These are phyloP conservation scores for Heliconius eleuchia DNA, from an alignment of 1,140 invertebrate species.

Conservation along the genomic window DNA sequence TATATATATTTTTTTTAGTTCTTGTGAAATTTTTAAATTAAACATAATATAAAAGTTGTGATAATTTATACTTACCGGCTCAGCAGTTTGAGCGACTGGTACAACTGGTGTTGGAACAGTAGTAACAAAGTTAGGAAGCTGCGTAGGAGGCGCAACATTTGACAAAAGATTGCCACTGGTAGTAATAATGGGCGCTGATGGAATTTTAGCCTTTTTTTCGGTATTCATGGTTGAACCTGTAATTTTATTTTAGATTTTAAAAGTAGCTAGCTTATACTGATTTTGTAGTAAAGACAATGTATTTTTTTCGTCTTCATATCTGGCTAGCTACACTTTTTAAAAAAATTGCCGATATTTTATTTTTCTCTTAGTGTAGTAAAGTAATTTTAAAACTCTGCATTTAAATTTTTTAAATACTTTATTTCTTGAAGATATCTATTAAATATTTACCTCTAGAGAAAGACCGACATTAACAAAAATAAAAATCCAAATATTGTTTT, in stretches of 20 bases:
- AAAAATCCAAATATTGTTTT: neutral
- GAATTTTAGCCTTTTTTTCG: slow-evolving; percentile 63
- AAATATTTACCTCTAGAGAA: slow-evolving; percentile 8
- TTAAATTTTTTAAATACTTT: neutral
- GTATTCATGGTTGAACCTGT: slow-evolving; percentile 56
- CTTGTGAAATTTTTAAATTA: neutral
- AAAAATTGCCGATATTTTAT: neutral
- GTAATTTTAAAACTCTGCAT: neutral
- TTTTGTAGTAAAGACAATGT: neutral
- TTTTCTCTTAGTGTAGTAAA: neutral
- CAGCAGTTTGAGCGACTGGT: slow-evolving; percentile 13
- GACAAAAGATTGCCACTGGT: slow-evolving; percentile 80
- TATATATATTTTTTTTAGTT: neutral
- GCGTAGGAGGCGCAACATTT: slow-evolving; percentile 82
- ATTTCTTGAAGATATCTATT: slow-evolving; percentile 12
- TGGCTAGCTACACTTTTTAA: neutral
- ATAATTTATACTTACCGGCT: neutral
- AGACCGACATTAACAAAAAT: neutral
- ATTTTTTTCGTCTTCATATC: neutral
- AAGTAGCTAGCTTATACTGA: neutral
- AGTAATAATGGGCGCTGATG: slow-evolving; percentile 57
- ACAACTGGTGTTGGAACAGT: slow-evolving; percentile 41
- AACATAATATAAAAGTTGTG: neutral
- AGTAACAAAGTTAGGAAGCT: slow-evolving; percentile 82
- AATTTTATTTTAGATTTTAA: neutral